A percentile compares a stretch with the other conserved stretches of the same genome.
These are phyloP conservation scores for Dichetophora obliterata DNA, from an alignment of 2,888 invertebrate species.

Conservation along the genomic window DNA sequence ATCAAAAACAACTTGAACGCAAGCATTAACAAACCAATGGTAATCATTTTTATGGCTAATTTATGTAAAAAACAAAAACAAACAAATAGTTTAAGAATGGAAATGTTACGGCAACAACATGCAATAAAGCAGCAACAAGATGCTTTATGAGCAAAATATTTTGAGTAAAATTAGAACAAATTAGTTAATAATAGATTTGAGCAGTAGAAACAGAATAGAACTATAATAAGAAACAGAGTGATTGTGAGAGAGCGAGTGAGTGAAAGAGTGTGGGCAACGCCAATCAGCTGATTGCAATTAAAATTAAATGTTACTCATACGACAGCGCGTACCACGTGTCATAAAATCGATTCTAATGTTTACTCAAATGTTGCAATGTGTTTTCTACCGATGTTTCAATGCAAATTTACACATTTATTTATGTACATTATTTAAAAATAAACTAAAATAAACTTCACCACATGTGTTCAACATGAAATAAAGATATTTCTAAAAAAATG, in stretches of 20 bases:
- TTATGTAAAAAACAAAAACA: constrained; percentile 44
- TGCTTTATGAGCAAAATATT: neutral
- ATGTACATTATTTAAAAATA: no score
- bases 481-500: no score
- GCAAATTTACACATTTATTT: no score
- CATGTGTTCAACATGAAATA: no score
- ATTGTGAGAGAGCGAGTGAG: neutral
- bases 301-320: constrained; percentile 34
- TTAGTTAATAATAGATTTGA: neutral
- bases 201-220: neutral
- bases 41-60: constrained; percentile 31
- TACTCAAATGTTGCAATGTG: no score
- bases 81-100: constrained; percentile 25
- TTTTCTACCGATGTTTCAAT: no score
- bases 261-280: neutral
- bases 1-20: neutral
- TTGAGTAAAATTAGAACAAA: neutral
- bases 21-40: neutral
- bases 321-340: constrained; percentile 18
- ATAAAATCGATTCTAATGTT: no score
- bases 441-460: no score
- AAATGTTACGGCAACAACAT: constrained; percentile 21
- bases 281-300: constrained; percentile 39
- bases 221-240: neutral
- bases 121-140: neutral